Evolutionary conservation across 1,140 invertebrate genomes (phyloP).

Genomic region (Drosophila ironensis): DNA sequence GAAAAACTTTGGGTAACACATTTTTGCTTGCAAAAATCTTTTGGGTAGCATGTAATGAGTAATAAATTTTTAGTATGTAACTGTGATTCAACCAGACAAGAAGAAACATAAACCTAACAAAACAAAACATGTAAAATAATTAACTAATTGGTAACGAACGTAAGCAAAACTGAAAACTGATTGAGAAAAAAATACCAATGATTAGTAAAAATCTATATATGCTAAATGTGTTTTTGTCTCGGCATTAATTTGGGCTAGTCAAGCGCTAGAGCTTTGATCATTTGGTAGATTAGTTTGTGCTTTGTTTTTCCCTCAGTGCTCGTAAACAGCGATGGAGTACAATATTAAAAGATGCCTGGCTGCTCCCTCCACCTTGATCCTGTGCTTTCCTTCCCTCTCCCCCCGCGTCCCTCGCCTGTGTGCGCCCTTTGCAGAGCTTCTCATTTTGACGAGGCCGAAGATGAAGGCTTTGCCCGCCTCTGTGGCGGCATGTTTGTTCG

Average conservation of each 20-base stretch:
- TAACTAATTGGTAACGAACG: constrained; percentile 65
- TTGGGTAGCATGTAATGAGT: constrained; percentile 62
- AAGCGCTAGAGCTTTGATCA: no score
- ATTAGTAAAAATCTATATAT: constrained; percentile 46
- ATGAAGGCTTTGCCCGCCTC: constrained; percentile 13
- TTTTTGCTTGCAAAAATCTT: constrained; percentile 64
- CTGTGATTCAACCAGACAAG: constrained; percentile 69
- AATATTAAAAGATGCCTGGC: constrained; percentile 55
- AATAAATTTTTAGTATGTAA: constrained; percentile 79
- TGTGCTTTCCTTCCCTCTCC: neutral
- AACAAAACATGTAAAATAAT: constrained; percentile 68
- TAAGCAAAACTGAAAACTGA: constrained; percentile 36
- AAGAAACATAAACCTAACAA: constrained; percentile 26
- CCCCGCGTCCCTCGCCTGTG: neutral
- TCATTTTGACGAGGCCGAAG: constrained; percentile 37
- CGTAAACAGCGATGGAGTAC: constrained; percentile 46
- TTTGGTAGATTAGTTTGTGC: neutral
- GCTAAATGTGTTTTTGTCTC: constrained; percentile 37
- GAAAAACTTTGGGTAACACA: constrained; percentile 62
- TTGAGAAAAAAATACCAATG: constrained; percentile 48
- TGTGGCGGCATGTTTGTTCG: constrained; percentile 39
- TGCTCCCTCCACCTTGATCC: neutral
- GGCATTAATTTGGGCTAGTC: constrained; percentile 4
- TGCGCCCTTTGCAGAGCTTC: constrained; percentile 23
- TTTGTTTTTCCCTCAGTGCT: constrained; percentile 2